phyloP scores from a whole-genome alignment of 2,888 invertebrate species.

The Ceriagrion tenellum region DNA sequence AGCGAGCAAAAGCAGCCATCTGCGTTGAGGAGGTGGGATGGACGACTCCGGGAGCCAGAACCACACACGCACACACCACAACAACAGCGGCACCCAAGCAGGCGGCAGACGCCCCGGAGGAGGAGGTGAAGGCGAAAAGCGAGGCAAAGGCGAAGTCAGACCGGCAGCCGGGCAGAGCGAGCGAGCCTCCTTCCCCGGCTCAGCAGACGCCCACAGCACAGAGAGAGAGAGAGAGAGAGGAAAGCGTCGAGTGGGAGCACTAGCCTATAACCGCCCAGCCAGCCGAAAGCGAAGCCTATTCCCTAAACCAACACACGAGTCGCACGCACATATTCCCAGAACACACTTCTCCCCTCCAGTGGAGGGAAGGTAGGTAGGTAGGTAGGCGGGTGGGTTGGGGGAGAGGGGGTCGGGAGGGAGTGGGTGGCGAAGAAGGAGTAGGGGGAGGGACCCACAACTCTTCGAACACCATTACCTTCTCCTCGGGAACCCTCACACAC shows the following conservation, averaged over 20 bases:
- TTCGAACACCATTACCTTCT: not conserved
- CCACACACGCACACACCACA: too few relatives aligned
- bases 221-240: not conserved
- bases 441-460: not conserved
- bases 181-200: not conserved
- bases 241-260: not conserved
- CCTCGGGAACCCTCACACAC: not conserved
- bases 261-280: not conserved
- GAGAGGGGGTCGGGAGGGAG: not conserved
- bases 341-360: not conserved
- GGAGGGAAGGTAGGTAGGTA: too few relatives aligned
- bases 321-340: conserved; percentile 23
- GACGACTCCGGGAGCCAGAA: too few relatives aligned
- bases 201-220: not conserved
- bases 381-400: not conserved
- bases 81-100: not conserved
- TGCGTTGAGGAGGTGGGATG: too few relatives aligned
- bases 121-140: not conserved
- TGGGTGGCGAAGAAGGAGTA: not conserved
- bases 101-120: not conserved
- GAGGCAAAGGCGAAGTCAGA: not conserved
- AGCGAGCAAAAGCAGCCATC: too few relatives aligned
- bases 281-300: conserved; percentile 55
- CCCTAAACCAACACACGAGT: conserved; percentile 66
- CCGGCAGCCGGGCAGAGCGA: not conserved